Conservation (phyloP, 2,113 vertebrate species). For the Anas platyrhynchos region DNA sequence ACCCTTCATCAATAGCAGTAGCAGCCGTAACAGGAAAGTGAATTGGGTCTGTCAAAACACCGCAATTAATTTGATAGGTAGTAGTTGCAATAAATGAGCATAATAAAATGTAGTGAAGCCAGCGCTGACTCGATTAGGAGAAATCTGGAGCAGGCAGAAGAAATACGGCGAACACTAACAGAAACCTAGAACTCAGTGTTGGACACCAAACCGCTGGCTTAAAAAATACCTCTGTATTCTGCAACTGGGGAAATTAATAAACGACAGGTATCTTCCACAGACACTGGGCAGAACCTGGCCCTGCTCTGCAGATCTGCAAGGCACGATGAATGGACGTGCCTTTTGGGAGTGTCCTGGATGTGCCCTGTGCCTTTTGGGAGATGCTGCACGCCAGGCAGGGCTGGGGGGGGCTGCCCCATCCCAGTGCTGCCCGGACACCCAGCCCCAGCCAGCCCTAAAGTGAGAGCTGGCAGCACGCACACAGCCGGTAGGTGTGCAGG, state of each 20-base stretch:
- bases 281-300: not conserved
- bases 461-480: not conserved
- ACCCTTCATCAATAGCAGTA: not conserved
- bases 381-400: not conserved
- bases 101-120: slow-evolving; percentile 35
- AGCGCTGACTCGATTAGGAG: slow-evolving; percentile 37
- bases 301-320: accelerated
- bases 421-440: not conserved
- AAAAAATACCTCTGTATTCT: not conserved
- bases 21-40: slow-evolving; percentile 29
- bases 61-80: slow-evolving; percentile 54
- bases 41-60: slow-evolving; percentile 58
- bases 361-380: not conserved
- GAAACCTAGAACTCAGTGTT: not conserved
- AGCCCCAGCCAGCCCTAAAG: not conserved
- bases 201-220: not conserved
- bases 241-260: not conserved
- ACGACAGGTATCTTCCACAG: not conserved
- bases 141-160: slow-evolving; percentile 23
- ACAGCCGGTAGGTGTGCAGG: not conserved
- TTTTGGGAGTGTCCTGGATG: not conserved
- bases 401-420: not conserved
- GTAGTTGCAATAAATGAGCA: slow-evolving; percentile 30
- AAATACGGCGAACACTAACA: not conserved
- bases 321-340: not conserved